Conservation (phyloP, 2,888 invertebrate genomes). For the Clivina fossor region DNA sequence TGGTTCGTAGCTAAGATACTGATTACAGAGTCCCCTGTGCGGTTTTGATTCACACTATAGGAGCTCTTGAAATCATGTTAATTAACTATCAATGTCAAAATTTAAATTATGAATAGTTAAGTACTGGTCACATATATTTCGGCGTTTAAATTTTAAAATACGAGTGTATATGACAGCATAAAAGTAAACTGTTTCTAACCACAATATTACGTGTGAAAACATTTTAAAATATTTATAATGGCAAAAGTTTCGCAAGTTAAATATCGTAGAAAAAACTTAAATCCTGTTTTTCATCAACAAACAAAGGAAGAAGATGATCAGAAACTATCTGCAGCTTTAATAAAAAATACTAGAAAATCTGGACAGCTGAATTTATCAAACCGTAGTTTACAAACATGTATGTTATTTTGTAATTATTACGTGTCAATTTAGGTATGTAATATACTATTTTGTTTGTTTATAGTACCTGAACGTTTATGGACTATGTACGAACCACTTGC, state of each 20-base stretch:
- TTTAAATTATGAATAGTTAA: too few relatives aligned
- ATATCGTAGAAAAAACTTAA: constrained; percentile 49
- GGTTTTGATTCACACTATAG: too few relatives aligned
- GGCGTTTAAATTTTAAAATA: too few relatives aligned
- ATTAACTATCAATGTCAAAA: too few relatives aligned
- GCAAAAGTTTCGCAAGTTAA: constrained; percentile 49
- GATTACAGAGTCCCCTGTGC: too few relatives aligned
- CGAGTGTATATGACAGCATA: too few relatives aligned
- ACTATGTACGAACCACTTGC: constrained; percentile 69
- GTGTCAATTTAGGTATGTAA: constrained; percentile 22
- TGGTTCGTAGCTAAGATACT: too few relatives aligned
- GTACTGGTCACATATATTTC: too few relatives aligned
- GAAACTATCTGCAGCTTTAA: constrained; percentile 67
- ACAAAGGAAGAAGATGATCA: constrained; percentile 70
- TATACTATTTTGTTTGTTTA: constrained; percentile 38
- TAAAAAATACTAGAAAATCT: constrained; percentile 78
- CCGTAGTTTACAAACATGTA: constrained; percentile 73
- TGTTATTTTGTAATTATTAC: constrained; percentile 38
- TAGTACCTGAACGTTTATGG: constrained; percentile 75
- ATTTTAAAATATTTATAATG: too few relatives aligned
- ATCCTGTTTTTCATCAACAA: constrained; percentile 71
- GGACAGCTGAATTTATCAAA: constrained; percentile 80
- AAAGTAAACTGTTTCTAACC: too few relatives aligned
- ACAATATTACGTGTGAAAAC: too few relatives aligned
- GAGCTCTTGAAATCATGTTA: too few relatives aligned